Conservation (phyloP, 53 echinoderm and acorn worm species). For the Astropecten irregularis region DNA sequence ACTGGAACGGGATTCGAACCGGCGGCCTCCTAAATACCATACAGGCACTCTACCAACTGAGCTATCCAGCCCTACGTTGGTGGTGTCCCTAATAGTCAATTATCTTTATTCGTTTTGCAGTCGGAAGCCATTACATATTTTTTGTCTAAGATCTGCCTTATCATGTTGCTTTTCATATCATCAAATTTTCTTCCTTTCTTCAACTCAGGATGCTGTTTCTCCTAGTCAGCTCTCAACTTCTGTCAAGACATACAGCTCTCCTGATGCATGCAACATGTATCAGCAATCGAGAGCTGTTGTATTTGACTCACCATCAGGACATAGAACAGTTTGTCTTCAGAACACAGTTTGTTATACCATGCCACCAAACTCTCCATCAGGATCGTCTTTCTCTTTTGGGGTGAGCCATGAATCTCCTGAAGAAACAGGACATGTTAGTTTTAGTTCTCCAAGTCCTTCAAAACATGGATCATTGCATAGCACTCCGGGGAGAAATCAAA, state of each 20-base stretch:
- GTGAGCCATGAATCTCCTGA: not conserved
- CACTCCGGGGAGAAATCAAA: not conserved
- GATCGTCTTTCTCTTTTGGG: not conserved
- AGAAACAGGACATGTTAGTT: not conserved
- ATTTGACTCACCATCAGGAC: conserved; percentile 44
- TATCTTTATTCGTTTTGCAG: no score
- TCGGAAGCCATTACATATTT: no score
- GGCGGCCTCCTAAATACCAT: no score
- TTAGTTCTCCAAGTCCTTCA: not conserved
- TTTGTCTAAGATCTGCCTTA: no score
- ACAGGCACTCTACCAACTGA: no score
- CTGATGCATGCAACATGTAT: not conserved
- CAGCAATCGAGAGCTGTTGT: conserved; percentile 46
- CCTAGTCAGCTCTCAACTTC: not conserved
- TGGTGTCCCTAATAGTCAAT: no score
- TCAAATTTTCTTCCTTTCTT: not conserved
- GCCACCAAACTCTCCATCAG: not conserved
- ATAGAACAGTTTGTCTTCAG: conserved; percentile 39
- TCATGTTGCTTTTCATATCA: no score
- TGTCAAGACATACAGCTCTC: not conserved
- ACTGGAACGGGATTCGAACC: no score
- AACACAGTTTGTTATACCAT: conserved; percentile 15
- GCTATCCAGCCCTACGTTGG: no score
- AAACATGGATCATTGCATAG: not conserved
- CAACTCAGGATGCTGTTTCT: not conserved